Conservation (phyloP, 1,140 invertebrate genomes). For the Drosophila malerkotliana region DNA sequence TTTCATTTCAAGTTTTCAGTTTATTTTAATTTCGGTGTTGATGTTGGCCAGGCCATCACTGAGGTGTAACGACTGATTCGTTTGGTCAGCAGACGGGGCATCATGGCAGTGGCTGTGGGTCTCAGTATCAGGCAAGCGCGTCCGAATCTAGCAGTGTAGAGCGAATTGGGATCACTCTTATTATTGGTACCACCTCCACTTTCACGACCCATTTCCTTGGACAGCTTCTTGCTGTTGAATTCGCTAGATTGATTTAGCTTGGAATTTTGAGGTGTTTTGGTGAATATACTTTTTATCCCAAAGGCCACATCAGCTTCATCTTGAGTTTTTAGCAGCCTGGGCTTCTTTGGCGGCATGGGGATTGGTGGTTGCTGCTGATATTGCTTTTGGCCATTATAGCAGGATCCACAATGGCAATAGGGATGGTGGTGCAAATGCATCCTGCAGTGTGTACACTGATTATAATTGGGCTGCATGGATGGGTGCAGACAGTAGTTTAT, state of each 20-base stretch:
- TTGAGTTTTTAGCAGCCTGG: too few relatives aligned
- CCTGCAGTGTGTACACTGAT: not conserved
- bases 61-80: conserved; percentile 51
- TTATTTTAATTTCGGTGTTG: not conserved
- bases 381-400: conserved; percentile 2
- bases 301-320: not conserved
- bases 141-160: conserved; percentile 54
- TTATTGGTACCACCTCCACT: not conserved
- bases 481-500: not conserved
- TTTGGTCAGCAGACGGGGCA: conserved; percentile 38
- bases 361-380: not conserved
- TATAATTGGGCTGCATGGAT: not conserved
- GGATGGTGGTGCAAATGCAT: conserved; percentile 8
- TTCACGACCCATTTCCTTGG: not conserved
- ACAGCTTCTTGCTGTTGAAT: not conserved
- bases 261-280: not conserved
- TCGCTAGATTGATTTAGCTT: not conserved
- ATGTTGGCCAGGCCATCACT: conserved; percentile 35
- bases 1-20: not conserved
- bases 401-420: conserved; percentile 14
- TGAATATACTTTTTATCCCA: not conserved
- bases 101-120: conserved; percentile 20
- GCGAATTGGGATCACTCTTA: not conserved
- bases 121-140: conserved; percentile 53
- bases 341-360: not conserved